Percentiles rank a stretch among this genome's conserved stretches.
These are phyloP conservation scores for Coboldia fuscipes DNA, from an alignment of 1,140 invertebrate genomes.

Conservation along the genomic window DNA sequence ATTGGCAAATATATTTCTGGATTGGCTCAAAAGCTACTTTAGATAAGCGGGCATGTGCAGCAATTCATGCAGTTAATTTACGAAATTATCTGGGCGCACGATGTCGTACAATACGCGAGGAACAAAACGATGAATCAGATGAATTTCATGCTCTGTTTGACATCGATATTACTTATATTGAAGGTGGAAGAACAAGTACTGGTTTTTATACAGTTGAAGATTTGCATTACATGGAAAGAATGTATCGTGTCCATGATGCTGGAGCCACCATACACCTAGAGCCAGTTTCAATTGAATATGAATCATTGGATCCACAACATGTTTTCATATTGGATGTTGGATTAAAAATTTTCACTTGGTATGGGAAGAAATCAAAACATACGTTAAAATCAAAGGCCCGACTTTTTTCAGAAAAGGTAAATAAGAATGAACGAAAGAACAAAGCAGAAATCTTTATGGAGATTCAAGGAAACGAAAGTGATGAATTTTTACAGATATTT, in stretches of 20 bases:
- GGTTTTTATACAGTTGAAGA: constrained; percentile 98
- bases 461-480: constrained; percentile 56
- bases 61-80: constrained; percentile 97
- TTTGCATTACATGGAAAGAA: constrained; percentile 54
- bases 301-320: constrained; percentile 71
- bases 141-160: constrained; percentile 90
- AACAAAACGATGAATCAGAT: constrained; percentile 88
- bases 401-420: constrained; percentile 93
- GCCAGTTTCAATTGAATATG: constrained; percentile 46
- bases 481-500: constrained; percentile 64
- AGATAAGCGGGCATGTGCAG: constrained; percentile 95
- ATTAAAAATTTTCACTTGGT: constrained; percentile 78
- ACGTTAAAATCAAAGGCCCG: constrained; percentile 88
- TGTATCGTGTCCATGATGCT: constrained; percentile 78
- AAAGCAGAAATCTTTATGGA: constrained; percentile 78
- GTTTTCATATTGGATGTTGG: constrained; percentile 87
- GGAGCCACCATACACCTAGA: constrained; percentile 82
- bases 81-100: constrained; percentile 88
- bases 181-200: constrained; percentile 87
- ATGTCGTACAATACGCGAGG: constrained; percentile 92
- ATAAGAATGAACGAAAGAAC: constrained; percentile 95
- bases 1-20: constrained; percentile 98
- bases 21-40: constrained; percentile 90
- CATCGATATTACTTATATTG: constrained; percentile 83
- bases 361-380: constrained; percentile 79